Base-by-base conservation (phyloP, 2,113 vertebrate species). In the Bujurquina vittata region DNA sequence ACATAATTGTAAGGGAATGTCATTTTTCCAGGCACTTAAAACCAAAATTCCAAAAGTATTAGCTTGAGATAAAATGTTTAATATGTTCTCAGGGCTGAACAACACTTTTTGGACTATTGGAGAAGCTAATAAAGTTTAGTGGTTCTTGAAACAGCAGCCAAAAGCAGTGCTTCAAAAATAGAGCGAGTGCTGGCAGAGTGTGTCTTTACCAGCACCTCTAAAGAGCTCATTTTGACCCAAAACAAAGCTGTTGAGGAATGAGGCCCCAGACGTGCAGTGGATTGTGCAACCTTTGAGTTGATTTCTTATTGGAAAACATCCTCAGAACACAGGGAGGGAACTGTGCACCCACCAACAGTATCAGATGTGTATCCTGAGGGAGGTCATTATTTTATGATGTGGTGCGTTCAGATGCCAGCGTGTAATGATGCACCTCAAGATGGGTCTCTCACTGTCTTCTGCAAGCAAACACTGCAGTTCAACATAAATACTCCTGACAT, bases 301-400 rank as follows among this genome's bases (percentile, higher is more conserved):
- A 85, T 79, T 63, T 89, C 49, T 79, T 76, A 73, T 81, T 82
- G 83, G 85, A 85, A 90, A 89, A 88, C 84, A 81, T 90, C 59
- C 62, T 78, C 52, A 22, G 69, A 65, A 52, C 72, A 73, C n/a
- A 67, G 26, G 18, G 67, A 74, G 67, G 83, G 75, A 90, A 91
- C 85, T 75, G 84, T 78, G 86, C 80, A 75, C 76, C 58, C 76
- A 80, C 60, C 89, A 90, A 88, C 88, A 83, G 91, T 94, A 91
- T 95, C 93, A 82, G 79, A 86, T 93, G 76, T 82, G 81, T 80
- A 22, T 88, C 94, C 90, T 14, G 73, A 78, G 90, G 92, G 88
- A 88, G 63, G 65, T 85, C 79, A 77, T 85, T 83, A 86, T 84
- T 87, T 81, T 89, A 75, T 92, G 89, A 93, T 90, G 90, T 87